phyloP scores from a whole-genome alignment of 2,797 vertebrate genomes.

The Rhabdophis nuchalis region DNA sequence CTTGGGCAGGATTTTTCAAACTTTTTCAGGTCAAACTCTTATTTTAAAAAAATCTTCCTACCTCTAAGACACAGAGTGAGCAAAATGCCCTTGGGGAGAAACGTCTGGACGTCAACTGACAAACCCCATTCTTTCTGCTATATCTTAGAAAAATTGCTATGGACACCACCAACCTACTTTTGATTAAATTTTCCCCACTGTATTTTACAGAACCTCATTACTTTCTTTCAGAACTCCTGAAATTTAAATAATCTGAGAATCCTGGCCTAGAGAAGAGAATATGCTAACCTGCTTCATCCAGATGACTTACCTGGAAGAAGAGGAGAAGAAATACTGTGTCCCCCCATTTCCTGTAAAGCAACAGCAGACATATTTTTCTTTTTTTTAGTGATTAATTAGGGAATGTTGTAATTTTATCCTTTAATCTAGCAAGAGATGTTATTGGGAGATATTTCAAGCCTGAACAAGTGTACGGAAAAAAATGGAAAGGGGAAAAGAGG shows the following conservation, averaged over 20 bases:
- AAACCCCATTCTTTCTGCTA: background rate
- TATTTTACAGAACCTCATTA: background rate
- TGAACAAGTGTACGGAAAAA: too few species aligned
- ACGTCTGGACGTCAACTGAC: background rate
- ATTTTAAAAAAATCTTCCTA: background rate
- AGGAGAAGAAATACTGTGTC: background rate
- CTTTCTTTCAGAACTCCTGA: background rate
- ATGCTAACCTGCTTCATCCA: background rate
- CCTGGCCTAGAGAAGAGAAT: background rate
- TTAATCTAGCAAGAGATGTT: too few species aligned
- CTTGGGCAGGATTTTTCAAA: background rate
- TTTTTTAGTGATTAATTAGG: background rate
- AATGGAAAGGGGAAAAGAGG: background rate
- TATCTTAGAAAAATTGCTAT: background rate
- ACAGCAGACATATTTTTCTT: background rate
- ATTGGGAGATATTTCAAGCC: too few species aligned
- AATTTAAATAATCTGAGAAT: background rate
- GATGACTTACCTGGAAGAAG: background rate
- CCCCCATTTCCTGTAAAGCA: background rate
- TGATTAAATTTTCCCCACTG: fast-evolving
- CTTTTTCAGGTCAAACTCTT: background rate
- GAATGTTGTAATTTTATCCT: too few species aligned
- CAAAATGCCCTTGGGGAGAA: background rate
- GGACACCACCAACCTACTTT: background rate
- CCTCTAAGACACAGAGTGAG: background rate